Conservation (phyloP, 2,888 invertebrate genomes). For the Parochlus steinenii region DNA sequence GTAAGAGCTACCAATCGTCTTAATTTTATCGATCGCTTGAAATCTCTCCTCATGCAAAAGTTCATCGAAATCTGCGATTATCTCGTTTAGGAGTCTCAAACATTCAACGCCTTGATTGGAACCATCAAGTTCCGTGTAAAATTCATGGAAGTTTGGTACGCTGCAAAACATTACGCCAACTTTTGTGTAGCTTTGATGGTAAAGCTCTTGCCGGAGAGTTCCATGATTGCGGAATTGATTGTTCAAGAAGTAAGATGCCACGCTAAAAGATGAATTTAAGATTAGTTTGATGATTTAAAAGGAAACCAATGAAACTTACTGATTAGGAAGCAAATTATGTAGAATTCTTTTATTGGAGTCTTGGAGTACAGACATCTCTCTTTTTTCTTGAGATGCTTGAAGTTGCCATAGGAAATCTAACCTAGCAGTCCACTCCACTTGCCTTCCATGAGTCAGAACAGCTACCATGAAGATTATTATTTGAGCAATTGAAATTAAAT, state of each 20-base stretch:
- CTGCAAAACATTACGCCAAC: conserved; percentile 86
- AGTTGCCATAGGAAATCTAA: conserved; percentile 69
- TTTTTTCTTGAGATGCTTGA: conserved; percentile 78
- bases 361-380: conserved; percentile 85
- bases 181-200: conserved; percentile 81
- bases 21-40: conserved; percentile 79
- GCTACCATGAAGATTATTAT: conserved; percentile 68
- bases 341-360: conserved; percentile 76
- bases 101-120: conserved; percentile 83
- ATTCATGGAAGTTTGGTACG: conserved; percentile 87
- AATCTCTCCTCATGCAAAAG: conserved; percentile 71
- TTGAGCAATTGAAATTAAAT: conserved; percentile 61
- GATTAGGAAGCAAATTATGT: conserved; percentile 77
- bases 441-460: conserved; percentile 64
- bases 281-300: too few species aligned
- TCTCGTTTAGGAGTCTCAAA: conserved; percentile 58
- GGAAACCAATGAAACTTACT: too few species aligned
- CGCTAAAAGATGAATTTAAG: too few species aligned
- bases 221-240: conserved; percentile 70
- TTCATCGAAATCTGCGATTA: conserved; percentile 89
- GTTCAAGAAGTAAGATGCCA: conserved; percentile 65
- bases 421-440: conserved; percentile 80
- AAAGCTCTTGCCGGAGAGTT: conserved; percentile 62
- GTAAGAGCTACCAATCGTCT: conserved; percentile 84
- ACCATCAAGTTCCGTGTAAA: conserved; percentile 82